Base-by-base conservation (phyloP, 2,113 vertebrate species). In the Petroica traversi region DNA sequence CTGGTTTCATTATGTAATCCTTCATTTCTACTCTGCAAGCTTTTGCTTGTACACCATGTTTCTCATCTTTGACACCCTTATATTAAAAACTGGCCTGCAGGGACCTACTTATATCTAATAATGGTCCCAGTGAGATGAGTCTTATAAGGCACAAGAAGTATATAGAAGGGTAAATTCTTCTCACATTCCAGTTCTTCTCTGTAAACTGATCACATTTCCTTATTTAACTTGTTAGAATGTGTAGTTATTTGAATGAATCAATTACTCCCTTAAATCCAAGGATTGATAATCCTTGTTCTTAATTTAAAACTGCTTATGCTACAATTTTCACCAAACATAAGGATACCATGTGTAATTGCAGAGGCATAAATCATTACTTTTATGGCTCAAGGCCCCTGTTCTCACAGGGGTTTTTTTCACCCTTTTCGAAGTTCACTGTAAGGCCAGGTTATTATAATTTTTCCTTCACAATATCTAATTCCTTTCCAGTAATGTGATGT, bases 281-380 rank as follows among this genome's bases (percentile, higher is more conserved):
- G 71, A 86, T 18, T 29, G 68, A 48, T 85, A 83, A 92, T 84
- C 40, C 46, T 8, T 19, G 40, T 66, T 91, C 51, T 72, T 83
- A 74, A 76, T 97, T 94, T 92, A 94, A 94, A 95, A 89, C 28
- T 73, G 46, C 18, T 89, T 92, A 68, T 40, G 33, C 66, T 92
- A 59, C 51, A 91, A 54, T 80, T 95, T 91, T 77, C 73, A 84
- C 58, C 69, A 92, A 72, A 91, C 58, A 2, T 85, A 71, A 93
- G 52, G 33, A 62, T 78, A 73, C 68, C 52, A 55, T 34, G 25
- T 85, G 78, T 87, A 84, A 82, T 61, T 82, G 41, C 86, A 92
- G 77, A 58, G 45, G 54, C 28, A 83, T 74, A 92, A 90, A 87
- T 90, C 13, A 28, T 40, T 76, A 40, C 18, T 77, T 88, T 28